Conservation (phyloP, 2,888 invertebrate genomes). For the Lobophora halterata region DNA sequence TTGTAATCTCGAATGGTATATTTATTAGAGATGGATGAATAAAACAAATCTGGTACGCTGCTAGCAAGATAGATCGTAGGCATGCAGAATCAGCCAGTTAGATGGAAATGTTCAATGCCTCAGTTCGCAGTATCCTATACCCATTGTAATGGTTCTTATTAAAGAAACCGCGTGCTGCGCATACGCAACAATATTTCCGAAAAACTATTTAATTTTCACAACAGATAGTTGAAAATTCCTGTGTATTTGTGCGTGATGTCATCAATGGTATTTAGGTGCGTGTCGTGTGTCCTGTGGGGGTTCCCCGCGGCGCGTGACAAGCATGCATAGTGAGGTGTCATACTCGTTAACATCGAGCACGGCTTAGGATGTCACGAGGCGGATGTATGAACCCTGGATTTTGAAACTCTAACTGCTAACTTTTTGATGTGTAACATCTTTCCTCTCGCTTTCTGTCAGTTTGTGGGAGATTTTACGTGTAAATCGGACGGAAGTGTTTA, state of each 20-base stretch:
- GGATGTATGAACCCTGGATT: conserved; percentile 39
- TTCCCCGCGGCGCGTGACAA: conserved; percentile 61
- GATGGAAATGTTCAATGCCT: conserved; percentile 6
- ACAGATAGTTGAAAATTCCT: conserved; percentile 44
- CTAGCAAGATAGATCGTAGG: too few relatives aligned
- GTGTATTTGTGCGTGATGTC: conserved; percentile 56
- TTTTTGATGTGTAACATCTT: too few relatives aligned
- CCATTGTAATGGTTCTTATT: too few relatives aligned
- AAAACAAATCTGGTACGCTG: too few relatives aligned
- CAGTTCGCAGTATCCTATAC: conserved; percentile 6
- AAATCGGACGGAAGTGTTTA: too few relatives aligned
- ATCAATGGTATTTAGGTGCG: conserved; percentile 56
- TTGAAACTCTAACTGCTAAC: too few relatives aligned
- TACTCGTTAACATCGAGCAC: conserved; percentile 40
- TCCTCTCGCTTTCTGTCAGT: too few relatives aligned
- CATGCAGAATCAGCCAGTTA: too few relatives aligned
- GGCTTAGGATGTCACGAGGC: conserved; percentile 34
- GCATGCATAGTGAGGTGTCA: conserved; percentile 43
- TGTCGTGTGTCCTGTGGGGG: conserved; percentile 53
- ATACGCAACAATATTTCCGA: conserved; percentile 24
- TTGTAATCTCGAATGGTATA: too few relatives aligned
- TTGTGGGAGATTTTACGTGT: too few relatives aligned
- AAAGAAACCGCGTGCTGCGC: conserved; percentile 11
- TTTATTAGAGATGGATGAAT: too few relatives aligned
- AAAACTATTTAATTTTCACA: conserved; percentile 28